Conservation (phyloP, 2,888 invertebrate species). For the Ormyrus labotus region DNA sequence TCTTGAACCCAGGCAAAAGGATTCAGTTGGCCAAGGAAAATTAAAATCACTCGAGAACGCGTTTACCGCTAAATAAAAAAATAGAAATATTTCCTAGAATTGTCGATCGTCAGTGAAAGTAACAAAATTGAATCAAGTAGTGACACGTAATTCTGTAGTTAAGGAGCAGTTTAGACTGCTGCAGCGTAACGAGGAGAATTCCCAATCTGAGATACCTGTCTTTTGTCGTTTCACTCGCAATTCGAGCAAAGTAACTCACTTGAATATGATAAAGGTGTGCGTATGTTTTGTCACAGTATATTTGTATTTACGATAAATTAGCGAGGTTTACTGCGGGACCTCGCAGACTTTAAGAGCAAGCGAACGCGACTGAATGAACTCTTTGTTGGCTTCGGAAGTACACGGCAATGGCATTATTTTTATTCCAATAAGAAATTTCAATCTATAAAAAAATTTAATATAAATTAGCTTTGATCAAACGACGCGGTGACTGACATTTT, state of each 20-base stretch:
- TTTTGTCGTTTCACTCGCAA: conserved; percentile 37
- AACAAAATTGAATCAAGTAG: conserved; percentile 56
- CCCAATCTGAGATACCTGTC: conserved; percentile 33
- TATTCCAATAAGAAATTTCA: background rate
- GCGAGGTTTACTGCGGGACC: background rate
- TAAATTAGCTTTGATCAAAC: background rate
- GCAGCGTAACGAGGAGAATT: conserved; percentile 15
- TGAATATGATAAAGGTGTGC: conserved; percentile 28
- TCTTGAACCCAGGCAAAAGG: background rate
- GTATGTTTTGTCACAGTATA: conserved; percentile 37
- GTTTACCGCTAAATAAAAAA: conserved; percentile 15
- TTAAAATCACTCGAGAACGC: conserved; percentile 21
- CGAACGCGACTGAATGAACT: conserved; percentile 5
- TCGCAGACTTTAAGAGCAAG: conserved; percentile 2
- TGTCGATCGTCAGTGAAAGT: conserved; percentile 61
- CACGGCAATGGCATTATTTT: conserved; percentile 12
- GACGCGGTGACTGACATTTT: no score
- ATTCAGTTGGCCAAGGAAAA: conserved; percentile 6
- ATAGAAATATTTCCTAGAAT: conserved; percentile 21
- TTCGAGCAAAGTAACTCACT: conserved; percentile 26
- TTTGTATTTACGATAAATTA: conserved; percentile 20
- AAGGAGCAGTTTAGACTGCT: conserved; percentile 16
- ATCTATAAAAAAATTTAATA: background rate
- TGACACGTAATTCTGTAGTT: conserved; percentile 28
- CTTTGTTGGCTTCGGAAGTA: conserved; percentile 27